These are phyloP conservation scores for Anoplophora glabripennis DNA, from an alignment of 1,140 invertebrate species.

Conservation along the genomic window DNA sequence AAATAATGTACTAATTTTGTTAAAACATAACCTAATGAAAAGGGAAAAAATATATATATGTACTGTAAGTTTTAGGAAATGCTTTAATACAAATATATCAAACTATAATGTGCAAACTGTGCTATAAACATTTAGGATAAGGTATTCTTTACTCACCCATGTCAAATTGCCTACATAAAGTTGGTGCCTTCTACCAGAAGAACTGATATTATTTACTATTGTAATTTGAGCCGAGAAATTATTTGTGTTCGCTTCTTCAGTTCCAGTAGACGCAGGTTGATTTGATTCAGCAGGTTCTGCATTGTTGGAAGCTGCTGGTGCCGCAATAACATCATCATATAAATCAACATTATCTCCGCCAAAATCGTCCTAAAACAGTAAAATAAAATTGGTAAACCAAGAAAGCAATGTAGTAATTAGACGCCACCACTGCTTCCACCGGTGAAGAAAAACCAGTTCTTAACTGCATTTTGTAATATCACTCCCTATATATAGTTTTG, in stretches of 20 bases:
- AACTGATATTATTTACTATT: slow-evolving; percentile 65
- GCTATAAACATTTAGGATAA: no score
- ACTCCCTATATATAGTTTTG: no score
- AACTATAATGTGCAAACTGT: no score
- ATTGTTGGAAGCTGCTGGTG: slow-evolving; percentile 60
- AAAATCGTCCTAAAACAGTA: slow-evolving; percentile 71
- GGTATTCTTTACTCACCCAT: slow-evolving; percentile 64
- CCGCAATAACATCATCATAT: slow-evolving; percentile 94
- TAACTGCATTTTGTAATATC: no score
- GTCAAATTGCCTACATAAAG: slow-evolving; percentile 94
- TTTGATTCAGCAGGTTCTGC: slow-evolving; percentile 52
- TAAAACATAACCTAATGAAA: no score
- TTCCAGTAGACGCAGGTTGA: slow-evolving; percentile 42
- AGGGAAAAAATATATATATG: no score
- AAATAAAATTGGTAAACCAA: slow-evolving; percentile 4
- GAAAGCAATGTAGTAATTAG: neutral
- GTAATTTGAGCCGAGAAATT: slow-evolving; percentile 69
- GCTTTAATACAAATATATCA: no score
- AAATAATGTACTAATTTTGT: no score
- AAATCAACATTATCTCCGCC: slow-evolving; percentile 84
- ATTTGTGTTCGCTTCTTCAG: slow-evolving; percentile 57
- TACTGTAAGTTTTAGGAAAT: no score
- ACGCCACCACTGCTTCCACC: no score
- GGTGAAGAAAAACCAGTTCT: no score
- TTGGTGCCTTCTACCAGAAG: slow-evolving; percentile 76